Evolutionary conservation across 2,888 invertebrate genomes (phyloP).

Genomic region (Drosophila mimetica): DNA sequence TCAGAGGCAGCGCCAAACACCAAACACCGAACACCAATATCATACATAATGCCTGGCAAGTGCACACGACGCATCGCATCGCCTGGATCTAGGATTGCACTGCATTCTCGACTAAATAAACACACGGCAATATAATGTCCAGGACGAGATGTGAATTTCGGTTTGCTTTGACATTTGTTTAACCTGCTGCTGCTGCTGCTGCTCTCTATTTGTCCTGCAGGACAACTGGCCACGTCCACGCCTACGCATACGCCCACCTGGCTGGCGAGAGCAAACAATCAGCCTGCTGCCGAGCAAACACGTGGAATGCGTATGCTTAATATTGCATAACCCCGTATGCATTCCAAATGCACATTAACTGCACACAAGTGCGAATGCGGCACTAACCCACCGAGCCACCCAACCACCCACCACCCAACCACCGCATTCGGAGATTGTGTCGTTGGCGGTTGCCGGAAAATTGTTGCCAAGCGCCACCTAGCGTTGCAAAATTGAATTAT

Average conservation of each 20-base stretch:
- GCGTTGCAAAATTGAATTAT: constrained; percentile 75
- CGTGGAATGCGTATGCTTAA: constrained; percentile 67
- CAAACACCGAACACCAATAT: constrained; percentile 42
- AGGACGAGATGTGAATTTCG: constrained; percentile 59
- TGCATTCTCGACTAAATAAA: constrained; percentile 47
- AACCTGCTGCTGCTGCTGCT: constrained; percentile 45
- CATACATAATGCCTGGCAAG: constrained; percentile 30
- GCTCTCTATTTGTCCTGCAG: constrained; percentile 14
- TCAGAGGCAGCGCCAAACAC: constrained; percentile 61
- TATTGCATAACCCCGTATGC: constrained; percentile 73
- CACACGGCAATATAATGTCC: constrained; percentile 51
- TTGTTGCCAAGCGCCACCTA: constrained; percentile 66
- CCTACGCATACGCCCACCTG: constrained; percentile 2
- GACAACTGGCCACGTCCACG: background rate
- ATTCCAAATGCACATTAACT: constrained; percentile 77
- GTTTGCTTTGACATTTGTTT: constrained; percentile 67
- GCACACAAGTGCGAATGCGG: constrained; percentile 32
- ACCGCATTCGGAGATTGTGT: constrained; percentile 46
- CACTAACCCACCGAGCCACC: background rate
- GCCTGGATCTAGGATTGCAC: constrained; percentile 13
- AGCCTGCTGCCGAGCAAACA: constrained; percentile 48
- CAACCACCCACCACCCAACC: background rate
- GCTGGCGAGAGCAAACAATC: constrained; percentile 22
- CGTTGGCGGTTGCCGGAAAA: constrained; percentile 58
- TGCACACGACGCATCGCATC: constrained; percentile 15